Base-by-base conservation (phyloP, 2,888 invertebrate species). In the Sicus ferrugineus region DNA sequence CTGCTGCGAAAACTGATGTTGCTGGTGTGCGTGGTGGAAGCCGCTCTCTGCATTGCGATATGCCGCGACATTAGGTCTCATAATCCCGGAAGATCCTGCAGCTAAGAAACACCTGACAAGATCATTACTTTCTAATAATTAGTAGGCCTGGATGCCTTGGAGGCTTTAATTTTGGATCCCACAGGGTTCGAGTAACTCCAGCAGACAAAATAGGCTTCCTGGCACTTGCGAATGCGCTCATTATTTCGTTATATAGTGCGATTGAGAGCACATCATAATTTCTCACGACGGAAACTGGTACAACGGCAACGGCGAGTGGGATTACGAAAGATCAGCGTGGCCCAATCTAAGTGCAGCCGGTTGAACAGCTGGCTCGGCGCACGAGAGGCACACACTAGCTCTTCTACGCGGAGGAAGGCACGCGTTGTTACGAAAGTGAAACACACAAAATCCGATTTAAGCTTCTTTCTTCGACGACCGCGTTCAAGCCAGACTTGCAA, bases 401-500 rank as follows among this genome's bases (percentile, higher is more conserved):
- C 30, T 30, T 54, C 30, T 30, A 56, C 56, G 56, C 30, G 30
- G n/a, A 56, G 38, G 28, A 42, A 2, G n/a, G 16, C 42, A 42
- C 42, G n/a, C 34, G 38, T 34, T 9, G n/a, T n/a, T 19, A 34
- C 34, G 59, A 59, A 19, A 21, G 19, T 11, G 30, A 48, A n/a
- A 30, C 3, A 2, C 56, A 56, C 56, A 30, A 14, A 16, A 26
- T 3, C 28, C 26, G 30, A 26, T 30, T n/a, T 30, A 56, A 30
- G 16, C 16, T 30, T 56, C 56, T 56, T 26, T n/a, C n/a, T 4
- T 34, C 65, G 69, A 79, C 82, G 77, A 81, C 81, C 80, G 80
- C 78, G 77, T 79, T 74, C 77, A 75, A 79, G 77, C 76, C 78
- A 78, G 79, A 79, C 81, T 81, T 78, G 75, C 74, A 79, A 79